A percentile compares a stretch with the other conserved stretches of the same genome.
phyloP scores from a whole-genome alignment of 2,888 invertebrate species.

The Theretra japonica region DNA sequence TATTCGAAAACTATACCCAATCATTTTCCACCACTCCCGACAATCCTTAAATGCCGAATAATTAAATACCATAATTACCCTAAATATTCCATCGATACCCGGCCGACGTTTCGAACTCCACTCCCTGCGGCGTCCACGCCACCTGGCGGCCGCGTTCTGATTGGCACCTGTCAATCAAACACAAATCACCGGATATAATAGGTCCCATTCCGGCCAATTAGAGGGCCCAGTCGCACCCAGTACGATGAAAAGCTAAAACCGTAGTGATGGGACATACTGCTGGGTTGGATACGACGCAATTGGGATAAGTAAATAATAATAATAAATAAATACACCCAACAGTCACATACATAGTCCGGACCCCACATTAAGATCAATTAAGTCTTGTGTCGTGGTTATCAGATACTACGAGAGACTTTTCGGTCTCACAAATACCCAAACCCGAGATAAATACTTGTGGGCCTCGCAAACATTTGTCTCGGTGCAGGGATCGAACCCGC shows the following conservation, averaged over 20 bases:
- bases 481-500: too few relatives aligned
- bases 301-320: not conserved
- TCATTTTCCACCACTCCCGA: not conserved
- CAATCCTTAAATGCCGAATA: not conserved
- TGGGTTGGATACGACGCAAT: not conserved
- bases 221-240: slow-evolving; percentile 60
- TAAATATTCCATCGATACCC: slow-evolving; percentile 10
- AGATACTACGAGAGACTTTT: too few relatives aligned
- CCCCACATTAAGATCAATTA: too few relatives aligned
- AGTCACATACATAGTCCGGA: not conserved
- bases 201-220: slow-evolving; percentile 75
- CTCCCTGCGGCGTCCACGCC: slow-evolving; percentile 60
- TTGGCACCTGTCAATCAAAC: slow-evolving; percentile 81
- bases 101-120: slow-evolving; percentile 36
- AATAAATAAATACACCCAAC: not conserved
- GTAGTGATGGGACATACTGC: slow-evolving; percentile 38
- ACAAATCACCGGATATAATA: slow-evolving; percentile 70
- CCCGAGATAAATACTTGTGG: too few relatives aligned
- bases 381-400: too few relatives aligned
- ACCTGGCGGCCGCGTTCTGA: slow-evolving; percentile 68
- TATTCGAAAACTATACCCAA: too few relatives aligned
- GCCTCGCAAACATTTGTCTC: too few relatives aligned
- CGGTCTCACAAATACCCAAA: too few relatives aligned
- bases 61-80: slow-evolving; percentile 1
- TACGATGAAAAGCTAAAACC: slow-evolving; percentile 59